A percentile compares a stretch with the other conserved stretches of the same genome.
Conservation (phyloP, 1,140 invertebrate species). For the Eriocheir sinensis region DNA sequence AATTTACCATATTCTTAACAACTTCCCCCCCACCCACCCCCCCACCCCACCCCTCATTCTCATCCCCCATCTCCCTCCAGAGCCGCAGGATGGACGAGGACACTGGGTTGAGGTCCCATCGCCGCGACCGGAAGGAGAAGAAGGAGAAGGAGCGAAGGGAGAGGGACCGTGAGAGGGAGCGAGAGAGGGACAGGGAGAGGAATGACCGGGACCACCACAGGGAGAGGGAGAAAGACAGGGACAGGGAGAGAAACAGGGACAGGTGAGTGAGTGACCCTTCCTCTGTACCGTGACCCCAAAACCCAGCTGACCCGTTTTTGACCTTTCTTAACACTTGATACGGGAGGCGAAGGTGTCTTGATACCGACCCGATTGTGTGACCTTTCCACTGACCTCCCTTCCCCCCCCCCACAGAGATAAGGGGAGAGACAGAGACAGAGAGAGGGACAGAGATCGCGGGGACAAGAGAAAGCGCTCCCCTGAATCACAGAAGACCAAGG, state of each 20-base stretch:
- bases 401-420: slow-evolving; percentile 7
- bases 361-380: background rate
- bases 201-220: slow-evolving; percentile 35
- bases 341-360: too few species aligned
- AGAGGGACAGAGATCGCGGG: slow-evolving; percentile 17
- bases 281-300: too few species aligned
- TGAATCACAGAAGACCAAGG: background rate
- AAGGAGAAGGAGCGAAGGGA: slow-evolving; percentile 62
- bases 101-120: slow-evolving; percentile 53
- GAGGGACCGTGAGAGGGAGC: background rate
- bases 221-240: slow-evolving; percentile 16
- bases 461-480: slow-evolving; percentile 33
- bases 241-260: slow-evolving; percentile 30
- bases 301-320: too few species aligned
- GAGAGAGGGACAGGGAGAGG: background rate
- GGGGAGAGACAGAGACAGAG: slow-evolving; percentile 55
- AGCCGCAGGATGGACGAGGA: slow-evolving; percentile 61
- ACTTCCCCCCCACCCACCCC: too few species aligned
- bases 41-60: background rate
- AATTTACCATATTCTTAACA: too few species aligned
- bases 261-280: background rate
- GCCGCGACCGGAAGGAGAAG: slow-evolving; percentile 55
- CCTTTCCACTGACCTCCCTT: background rate
- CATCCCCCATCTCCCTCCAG: too few species aligned
- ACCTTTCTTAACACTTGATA: too few species aligned